phyloP scores from a whole-genome alignment of 2,797 vertebrate species.

The Morelia viridis region DNA sequence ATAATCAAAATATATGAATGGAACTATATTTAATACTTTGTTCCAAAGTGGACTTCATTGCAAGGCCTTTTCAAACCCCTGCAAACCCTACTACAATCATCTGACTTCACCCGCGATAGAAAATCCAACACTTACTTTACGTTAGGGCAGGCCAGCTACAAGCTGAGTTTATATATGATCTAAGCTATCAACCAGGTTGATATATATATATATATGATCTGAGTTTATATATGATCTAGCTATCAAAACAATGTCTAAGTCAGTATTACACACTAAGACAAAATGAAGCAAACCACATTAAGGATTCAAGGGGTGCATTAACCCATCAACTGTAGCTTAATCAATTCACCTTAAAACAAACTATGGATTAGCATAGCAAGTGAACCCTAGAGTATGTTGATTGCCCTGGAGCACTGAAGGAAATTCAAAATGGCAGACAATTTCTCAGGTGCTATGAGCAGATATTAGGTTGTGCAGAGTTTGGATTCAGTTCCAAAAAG shows the following conservation, averaged over 20 bases:
- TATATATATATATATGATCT: neutral
- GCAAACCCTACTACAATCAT: accelerated
- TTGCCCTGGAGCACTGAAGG: neutral
- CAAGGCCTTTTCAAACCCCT: neutral
- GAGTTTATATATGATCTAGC: neutral
- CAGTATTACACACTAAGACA: neutral
- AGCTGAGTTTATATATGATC: neutral
- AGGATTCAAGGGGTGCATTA: neutral
- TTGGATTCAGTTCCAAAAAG: neutral
- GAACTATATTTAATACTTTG: neutral
- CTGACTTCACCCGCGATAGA: accelerated
- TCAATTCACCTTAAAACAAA: neutral
- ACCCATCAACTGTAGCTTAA: neutral
- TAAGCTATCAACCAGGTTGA: neutral
- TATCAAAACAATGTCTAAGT: neutral
- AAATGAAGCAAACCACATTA: neutral
- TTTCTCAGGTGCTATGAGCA: neutral
- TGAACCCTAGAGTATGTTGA: neutral
- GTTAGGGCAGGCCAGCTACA: neutral
- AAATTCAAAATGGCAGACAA: neutral
- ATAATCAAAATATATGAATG: neutral
- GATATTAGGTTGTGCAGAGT: neutral
- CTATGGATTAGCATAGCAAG: neutral
- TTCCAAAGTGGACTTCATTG: neutral
- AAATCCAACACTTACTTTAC: neutral